A percentile compares a stretch with the other conserved stretches of the same genome.
These are phyloP conservation scores for Phrynocephalus versicolor DNA, from an alignment of 2,113 vertebrate species.

Conservation along the genomic window DNA sequence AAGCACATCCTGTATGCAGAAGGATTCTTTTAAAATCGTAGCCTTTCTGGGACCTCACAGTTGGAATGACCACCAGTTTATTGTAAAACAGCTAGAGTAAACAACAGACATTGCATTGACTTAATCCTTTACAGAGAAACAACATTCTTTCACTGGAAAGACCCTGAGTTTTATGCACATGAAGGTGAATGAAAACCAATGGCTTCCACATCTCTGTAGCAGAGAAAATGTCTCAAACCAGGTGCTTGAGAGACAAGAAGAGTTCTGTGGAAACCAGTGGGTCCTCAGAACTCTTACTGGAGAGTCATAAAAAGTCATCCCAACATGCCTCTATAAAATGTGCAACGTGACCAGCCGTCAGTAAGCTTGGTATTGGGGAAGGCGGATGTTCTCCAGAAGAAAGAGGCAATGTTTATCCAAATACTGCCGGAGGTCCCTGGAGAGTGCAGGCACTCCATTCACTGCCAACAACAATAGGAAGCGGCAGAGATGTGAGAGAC, in stretches of 20 bases:
- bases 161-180: neutral
- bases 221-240: slow-evolving; percentile 7
- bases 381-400: slow-evolving; percentile 43
- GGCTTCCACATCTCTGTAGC: slow-evolving; percentile 42
- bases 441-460: slow-evolving; percentile 20
- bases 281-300: slow-evolving; percentile 33
- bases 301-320: slow-evolving; percentile 57
- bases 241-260: slow-evolving; percentile 25
- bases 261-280: neutral
- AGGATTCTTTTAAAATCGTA: slow-evolving; percentile 9
- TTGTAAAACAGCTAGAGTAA: slow-evolving; percentile 62
- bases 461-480: neutral
- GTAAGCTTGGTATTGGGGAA: slow-evolving; percentile 30
- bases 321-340: slow-evolving; percentile 51
- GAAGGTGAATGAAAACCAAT: slow-evolving; percentile 35
- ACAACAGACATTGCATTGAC: slow-evolving; percentile 43
- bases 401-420: slow-evolving; percentile 48
- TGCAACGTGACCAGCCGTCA: slow-evolving; percentile 46
- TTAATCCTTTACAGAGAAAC: slow-evolving; percentile 10
- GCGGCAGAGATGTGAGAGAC: slow-evolving; percentile 26
- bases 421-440: slow-evolving; percentile 46
- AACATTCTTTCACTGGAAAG: slow-evolving; percentile 32
- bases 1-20: slow-evolving; percentile 45
- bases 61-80: slow-evolving; percentile 10
- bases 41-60: neutral